These are phyloP conservation scores for Eristalis arbustorum DNA, from an alignment of 2,888 invertebrate genomes.

Conservation along the genomic window DNA sequence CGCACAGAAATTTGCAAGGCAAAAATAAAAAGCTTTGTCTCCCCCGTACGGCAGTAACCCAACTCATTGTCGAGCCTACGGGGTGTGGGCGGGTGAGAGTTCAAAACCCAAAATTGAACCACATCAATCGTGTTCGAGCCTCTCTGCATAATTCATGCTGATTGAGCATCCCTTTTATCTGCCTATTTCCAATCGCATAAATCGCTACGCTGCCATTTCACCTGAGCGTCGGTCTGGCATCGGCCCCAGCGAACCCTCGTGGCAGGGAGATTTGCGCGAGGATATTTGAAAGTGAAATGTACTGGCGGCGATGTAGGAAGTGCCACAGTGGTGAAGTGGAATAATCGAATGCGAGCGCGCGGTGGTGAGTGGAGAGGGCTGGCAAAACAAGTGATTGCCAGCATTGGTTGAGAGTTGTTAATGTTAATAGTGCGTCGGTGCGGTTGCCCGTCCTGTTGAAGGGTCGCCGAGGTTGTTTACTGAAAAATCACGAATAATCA, in stretches of 20 bases:
- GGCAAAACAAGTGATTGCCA: conserved; percentile 34
- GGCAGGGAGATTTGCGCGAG: not conserved
- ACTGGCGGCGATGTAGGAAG: not conserved
- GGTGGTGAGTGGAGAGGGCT: not conserved
- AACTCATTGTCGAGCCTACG: not conserved
- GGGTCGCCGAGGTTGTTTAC: not conserved
- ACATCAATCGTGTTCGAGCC: conserved; percentile 61
- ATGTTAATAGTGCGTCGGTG: conserved; percentile 31
- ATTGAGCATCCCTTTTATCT: conserved; percentile 71
- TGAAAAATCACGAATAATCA: not conserved
- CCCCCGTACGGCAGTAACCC: not conserved
- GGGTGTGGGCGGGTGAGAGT: conserved; percentile 39
- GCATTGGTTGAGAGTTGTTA: conserved; percentile 37
- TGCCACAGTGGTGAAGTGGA: not conserved
- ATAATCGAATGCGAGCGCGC: conserved; percentile 24
- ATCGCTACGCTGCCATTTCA: conserved; percentile 66
- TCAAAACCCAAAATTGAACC: conserved; percentile 67
- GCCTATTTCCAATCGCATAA: conserved; percentile 69
- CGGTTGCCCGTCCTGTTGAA: not conserved
- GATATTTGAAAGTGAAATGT: conserved; percentile 45
- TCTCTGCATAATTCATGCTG: conserved; percentile 70
- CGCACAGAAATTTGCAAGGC: conserved; percentile 23
- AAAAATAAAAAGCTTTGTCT: not conserved
- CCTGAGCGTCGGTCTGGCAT: conserved; percentile 21
- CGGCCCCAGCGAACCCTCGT: too few relatives aligned